A percentile compares a stretch with the other conserved stretches of the same genome.
phyloP scores from a whole-genome alignment of 2,888 invertebrate genomes.

The Chymomyza fuscimana region DNA sequence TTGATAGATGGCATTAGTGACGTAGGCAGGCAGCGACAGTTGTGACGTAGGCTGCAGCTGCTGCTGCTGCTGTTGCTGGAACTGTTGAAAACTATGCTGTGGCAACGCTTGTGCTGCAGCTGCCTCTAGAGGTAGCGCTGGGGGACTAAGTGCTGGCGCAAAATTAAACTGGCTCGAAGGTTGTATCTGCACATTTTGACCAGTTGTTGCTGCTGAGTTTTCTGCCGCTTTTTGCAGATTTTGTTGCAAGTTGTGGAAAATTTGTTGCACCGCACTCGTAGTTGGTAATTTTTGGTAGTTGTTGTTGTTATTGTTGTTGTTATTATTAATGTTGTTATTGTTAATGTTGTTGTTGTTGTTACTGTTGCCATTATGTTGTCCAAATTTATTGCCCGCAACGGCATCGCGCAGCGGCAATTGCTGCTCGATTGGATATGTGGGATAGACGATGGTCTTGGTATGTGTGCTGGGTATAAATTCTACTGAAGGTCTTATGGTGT shows the following conservation, averaged over 20 bases:
- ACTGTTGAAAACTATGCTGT: conserved; percentile 67
- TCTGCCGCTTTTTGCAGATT: conserved; percentile 63
- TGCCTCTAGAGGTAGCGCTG: conserved; percentile 55
- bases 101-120: conserved; percentile 69
- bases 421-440: conserved; percentile 80
- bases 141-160: conserved; percentile 56
- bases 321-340: conserved; percentile 37
- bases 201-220: conserved; percentile 48
- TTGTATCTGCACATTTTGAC: conserved; percentile 72
- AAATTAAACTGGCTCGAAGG: conserved; percentile 76
- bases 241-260: conserved; percentile 74
- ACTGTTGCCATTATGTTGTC: conserved; percentile 43
- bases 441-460: conserved; percentile 67
- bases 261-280: conserved; percentile 70
- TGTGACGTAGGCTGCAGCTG: conserved; percentile 32
- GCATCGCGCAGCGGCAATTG: conserved; percentile 83
- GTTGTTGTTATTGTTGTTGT: conserved; percentile 43
- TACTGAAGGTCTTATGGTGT: conserved; percentile 78
- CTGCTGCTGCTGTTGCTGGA: conserved; percentile 67
- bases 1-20: conserved; percentile 66
- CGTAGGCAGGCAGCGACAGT: conserved; percentile 64
- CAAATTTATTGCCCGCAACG: conserved; percentile 80
- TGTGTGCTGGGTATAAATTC: conserved; percentile 78
- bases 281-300: conserved; percentile 55
- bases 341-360: conserved; percentile 39